A percentile compares a stretch with the other conserved stretches of the same genome.
Evolutionary conservation across 2,113 vertebrate genomes (phyloP).

Genomic region (Pelobates fuscus): DNA sequence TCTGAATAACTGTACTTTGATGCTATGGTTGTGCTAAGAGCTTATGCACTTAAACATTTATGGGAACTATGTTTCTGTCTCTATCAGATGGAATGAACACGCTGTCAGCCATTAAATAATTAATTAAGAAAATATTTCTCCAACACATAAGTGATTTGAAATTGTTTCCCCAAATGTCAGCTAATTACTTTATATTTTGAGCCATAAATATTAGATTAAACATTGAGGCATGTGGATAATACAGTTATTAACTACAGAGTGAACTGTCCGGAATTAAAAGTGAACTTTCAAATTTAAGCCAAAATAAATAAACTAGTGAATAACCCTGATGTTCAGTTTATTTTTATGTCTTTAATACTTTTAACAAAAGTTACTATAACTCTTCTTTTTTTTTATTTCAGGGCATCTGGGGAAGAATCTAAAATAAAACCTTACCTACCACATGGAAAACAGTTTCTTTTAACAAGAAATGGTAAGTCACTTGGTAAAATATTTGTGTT

Average conservation of each 20-base stretch:
- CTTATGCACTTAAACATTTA: not conserved
- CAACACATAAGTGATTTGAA: too few species aligned
- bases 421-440: conserved; percentile 95
- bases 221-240: not conserved
- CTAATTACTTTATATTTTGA: too few species aligned
- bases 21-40: not conserved
- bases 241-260: too few species aligned
- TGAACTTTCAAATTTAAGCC: too few species aligned
- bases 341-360: too few species aligned
- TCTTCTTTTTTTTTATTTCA: conserved; percentile 63
- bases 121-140: not conserved
- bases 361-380: too few species aligned
- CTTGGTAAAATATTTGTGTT: too few species aligned
- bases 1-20: too few species aligned
- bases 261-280: too few species aligned
- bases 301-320: too few species aligned
- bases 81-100: not conserved
- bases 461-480: conserved; percentile 92
- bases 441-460: conserved; percentile 91
- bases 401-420: conserved; percentile 89
- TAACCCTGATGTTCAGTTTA: too few species aligned
- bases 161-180: not conserved
- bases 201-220: too few species aligned
- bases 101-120: conserved; percentile 10
- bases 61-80: not conserved